Evolutionary conservation across 2,797 vertebrate genomes (phyloP), one percentile per base, ranked within the genome.

Genomic region (Rhadinocentrus ornatus): DNA sequence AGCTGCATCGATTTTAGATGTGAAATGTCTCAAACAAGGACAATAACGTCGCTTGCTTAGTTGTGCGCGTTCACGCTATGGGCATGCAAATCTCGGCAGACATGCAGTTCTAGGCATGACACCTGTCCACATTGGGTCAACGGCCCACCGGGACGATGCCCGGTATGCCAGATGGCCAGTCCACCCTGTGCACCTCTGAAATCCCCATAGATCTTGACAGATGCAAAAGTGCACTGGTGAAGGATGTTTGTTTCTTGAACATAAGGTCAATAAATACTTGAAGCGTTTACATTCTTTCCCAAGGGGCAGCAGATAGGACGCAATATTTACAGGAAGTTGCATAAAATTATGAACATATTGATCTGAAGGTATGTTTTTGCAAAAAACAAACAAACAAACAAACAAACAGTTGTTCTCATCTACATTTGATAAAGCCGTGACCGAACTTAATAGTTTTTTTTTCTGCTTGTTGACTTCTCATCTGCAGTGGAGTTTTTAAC

Each of bases 171-270:
- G n/a, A n/a, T n/a, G n/a, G n/a, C n/a, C n/a, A n/a, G n/a, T n/a
- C n/a, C n/a, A n/a, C n/a, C n/a, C n/a, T n/a, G n/a, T n/a, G n/a
- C n/a, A 57, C 39, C 69, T 31, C 66, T 78, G 80, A 78, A 74
- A 86, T 59, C 62, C 72, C 39, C 32, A 24, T 32, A 61, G 60
- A 62, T 27, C 46, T 59, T 73, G 86, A 77, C 85, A 77, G 75
- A 66, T 69, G 73, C 65, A 20, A 39, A 86, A 77, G 84, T 79
- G 74, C 70, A 72, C 18, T 57, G 31, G 31, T 73, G 62, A 8
- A 27, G 74, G 66, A 32, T 66, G 72, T 71, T 75, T 74, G 78
- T 24, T 69, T 73, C 75, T 52, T 65, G 71, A 31, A 12, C n/a
- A 71, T 56, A 69, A 83, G 80, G 85, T 85, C 77, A 77, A 62